Base-by-base conservation (phyloP, 2,113 vertebrate species). In the Myrmecophaga tridactyla region DNA sequence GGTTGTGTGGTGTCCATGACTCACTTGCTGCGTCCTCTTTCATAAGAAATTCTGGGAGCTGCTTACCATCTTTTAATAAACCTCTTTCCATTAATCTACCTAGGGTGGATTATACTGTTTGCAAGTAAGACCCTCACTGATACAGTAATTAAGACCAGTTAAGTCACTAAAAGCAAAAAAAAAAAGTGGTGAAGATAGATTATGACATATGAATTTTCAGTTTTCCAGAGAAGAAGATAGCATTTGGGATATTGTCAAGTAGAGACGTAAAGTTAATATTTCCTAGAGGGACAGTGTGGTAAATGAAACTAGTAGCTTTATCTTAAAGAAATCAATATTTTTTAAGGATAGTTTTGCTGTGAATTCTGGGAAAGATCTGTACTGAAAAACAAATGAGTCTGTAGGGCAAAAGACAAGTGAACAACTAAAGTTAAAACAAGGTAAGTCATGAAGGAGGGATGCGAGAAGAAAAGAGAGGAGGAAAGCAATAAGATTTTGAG, bases 261-360 rank as follows among this genome's bases (percentile, higher is more conserved):
- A 88, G 31, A 84, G 25, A 53, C 6, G 21, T 82, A 67, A 56
- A 21, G 39, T 72, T 89, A 78, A 48, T 95, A 89, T 92, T 97
- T 94, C 69, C 65, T 87, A 93, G 51, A 92, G 92, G 75, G 60
- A 29, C 34, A 58, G 43, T 84, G 58, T 69, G 36, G 31, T 84
- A 90, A n/a, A 77, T 97, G 34, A 84, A 84, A 85, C 25, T 63
- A 90, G 67, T 69, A 60, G n/a, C 48, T 80, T 96, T 87, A 81
- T 76, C 60, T 76, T 73, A 91, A 93, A 81, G 72, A 60, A 18
- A 84, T 18, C 5, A 76, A 82, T 87, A 89, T 15, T 34, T 20
- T 92, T 77, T 83, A 72, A 91, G 29, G 9, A 73, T 73, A 78
- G 31, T 78, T 94, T 94, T 86, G 41, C 34, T 83, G 31, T 88